A percentile compares a stretch with the other conserved stretches of the same genome.
Evolutionary conservation across 2,888 invertebrate genomes (phyloP).

Genomic region (Girardia tigrina): DNA sequence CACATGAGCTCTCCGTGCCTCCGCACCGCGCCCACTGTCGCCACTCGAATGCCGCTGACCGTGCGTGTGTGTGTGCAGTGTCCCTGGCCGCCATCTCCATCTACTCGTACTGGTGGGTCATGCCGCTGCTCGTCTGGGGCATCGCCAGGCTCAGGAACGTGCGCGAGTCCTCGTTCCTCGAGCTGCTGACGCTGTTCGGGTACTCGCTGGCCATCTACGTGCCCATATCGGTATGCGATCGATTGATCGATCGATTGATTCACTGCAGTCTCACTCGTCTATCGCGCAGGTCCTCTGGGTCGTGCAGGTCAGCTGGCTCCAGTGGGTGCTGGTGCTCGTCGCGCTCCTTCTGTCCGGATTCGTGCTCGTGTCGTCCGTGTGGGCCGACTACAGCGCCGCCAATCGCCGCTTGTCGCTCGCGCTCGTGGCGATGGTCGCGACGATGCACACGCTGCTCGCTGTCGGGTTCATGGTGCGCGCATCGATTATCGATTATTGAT

Average conservation of each 20-base stretch:
- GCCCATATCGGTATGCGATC: constrained; percentile 62
- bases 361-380: constrained; percentile 67
- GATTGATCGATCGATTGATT: constrained; percentile 15
- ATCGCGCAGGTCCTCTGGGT: constrained; percentile 66
- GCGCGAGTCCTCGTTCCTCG: constrained; percentile 57
- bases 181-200: constrained; percentile 81
- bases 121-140: constrained; percentile 71
- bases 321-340: constrained; percentile 70
- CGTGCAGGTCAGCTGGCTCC: constrained; percentile 62
- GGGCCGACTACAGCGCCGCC: constrained; percentile 60
- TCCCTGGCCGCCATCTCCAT: constrained; percentile 80
- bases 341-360: constrained; percentile 71
- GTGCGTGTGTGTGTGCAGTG: too few species aligned
- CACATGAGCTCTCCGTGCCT: too few species aligned
- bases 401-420: constrained; percentile 45
- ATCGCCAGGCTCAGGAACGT: constrained; percentile 61
- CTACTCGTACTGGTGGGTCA: constrained; percentile 69
- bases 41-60: too few species aligned
- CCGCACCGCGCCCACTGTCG: too few species aligned
- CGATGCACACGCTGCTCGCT: constrained; percentile 63
- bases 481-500: not conserved
- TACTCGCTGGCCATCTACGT: constrained; percentile 84
- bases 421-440: not conserved
- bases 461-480: constrained; percentile 64
- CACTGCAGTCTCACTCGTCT: not conserved